phyloP scores from a whole-genome alignment of 2,797 vertebrate genomes.

The Carapus acus region DNA sequence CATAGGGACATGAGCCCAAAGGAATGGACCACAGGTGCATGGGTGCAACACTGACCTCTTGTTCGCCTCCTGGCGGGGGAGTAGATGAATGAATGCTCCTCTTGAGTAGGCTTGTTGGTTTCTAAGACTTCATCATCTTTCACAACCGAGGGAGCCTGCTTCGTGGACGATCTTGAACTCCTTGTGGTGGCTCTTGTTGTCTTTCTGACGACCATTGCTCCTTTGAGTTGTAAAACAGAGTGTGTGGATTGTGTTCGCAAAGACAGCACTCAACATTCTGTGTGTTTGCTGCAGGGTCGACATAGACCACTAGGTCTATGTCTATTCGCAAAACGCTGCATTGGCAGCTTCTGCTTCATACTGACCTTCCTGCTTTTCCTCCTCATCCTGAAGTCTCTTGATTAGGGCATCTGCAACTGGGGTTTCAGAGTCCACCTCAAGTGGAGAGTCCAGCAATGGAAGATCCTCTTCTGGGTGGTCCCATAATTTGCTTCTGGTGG shows the following conservation, averaged over 20 bases:
- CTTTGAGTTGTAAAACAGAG: conserved; percentile 21
- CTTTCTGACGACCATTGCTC: conserved; percentile 39
- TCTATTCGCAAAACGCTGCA: too few relatives aligned
- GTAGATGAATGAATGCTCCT: conserved; percentile 69
- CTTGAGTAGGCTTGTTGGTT: conserved; percentile 42
- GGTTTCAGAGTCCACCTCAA: conserved; percentile 63
- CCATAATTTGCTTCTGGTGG: conserved; percentile 63
- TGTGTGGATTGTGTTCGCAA: too few relatives aligned
- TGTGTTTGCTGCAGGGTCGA: too few relatives aligned
- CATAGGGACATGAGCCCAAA: background rate
- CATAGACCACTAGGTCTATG: too few relatives aligned
- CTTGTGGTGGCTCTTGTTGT: conserved; percentile 50
- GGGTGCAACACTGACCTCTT: conserved; percentile 50
- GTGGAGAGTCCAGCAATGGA: conserved; percentile 52
- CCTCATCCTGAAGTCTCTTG: conserved; percentile 67
- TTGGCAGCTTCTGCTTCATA: background rate
- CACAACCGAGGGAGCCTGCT: conserved; percentile 10
- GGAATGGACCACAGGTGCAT: background rate
- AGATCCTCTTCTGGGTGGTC: conserved; percentile 61
- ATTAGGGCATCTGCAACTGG: conserved; percentile 65
- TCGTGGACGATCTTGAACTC: conserved; percentile 25
- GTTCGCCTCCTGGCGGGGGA: conserved; percentile 71
- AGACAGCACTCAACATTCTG: too few relatives aligned
- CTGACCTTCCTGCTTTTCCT: conserved; percentile 53
- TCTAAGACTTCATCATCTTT: conserved; percentile 30